Evolutionary conservation across 2,113 vertebrate species (phyloP), one percentile per base, ranked within the genome.

Genomic region (Geococcyx californianus): DNA sequence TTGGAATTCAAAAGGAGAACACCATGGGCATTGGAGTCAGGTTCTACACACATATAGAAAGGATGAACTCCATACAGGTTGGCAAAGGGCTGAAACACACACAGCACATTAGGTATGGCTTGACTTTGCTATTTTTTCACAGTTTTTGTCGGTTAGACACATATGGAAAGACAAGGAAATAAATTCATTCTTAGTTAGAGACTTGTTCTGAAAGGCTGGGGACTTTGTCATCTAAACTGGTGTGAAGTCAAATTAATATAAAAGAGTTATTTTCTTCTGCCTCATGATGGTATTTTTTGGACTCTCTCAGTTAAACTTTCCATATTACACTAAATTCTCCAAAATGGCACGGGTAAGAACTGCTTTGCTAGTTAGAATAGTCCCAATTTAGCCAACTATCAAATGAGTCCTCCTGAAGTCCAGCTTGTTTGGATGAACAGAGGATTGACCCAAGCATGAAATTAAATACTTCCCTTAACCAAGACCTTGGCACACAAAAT

Each of bases 1-100:
- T 84, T 97, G 60, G 96, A 91, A 88, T 97, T 98, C 74, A 97
- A 89, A 36, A 98, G 77, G 26, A 97, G 93, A 90, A 97, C 85
- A 45, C 96, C 93, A 0, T 96, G 93, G 47, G 92, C 58, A 3
- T 87, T 97, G 73, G 87, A 87, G 31, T 97, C 93, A 18, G 62
- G 47, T 92, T 97, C 97, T 68, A 91, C 75, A 3, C 95, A 97
- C 78, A 93, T 82, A 31, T 95, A 95, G 94, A 97, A 97, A 63
- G 84, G 94, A 51, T 95, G 95, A 90, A 98, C 94, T 31, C 96
- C 95, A 9, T 89, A 97, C 47, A 97, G 95, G 84, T 90, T 95
- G 81, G 92, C 91, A 76, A 95, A 72, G 33, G 73, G 29, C 96
- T 96, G 85, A 82, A 95, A 94, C 8, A 91, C 15, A 83, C 94